Evolutionary conservation across 2,888 invertebrate species (phyloP), one percentile per base, ranked within the genome.

Genomic region (Nineta flava): DNA sequence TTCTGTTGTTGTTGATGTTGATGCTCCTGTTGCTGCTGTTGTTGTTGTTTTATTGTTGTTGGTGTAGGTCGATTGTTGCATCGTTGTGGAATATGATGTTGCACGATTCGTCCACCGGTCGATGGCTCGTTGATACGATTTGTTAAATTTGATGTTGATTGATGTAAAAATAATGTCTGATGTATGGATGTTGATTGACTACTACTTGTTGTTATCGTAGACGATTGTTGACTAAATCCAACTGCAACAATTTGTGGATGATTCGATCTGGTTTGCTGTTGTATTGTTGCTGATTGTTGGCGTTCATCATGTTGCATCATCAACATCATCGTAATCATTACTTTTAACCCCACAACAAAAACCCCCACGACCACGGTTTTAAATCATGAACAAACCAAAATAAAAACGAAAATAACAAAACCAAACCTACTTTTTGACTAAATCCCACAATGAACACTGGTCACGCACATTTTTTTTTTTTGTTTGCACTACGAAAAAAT

Each of bases 1-100:
- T 59, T 56, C 35, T 55, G 57, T 49, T 59, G 56, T 40, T 60
- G 58, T 50, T 61, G 59, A 21, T 58, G 56, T 43, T 57, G 19
- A 2, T 19, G 19, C 19, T 19, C 3, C 19, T 19, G 26, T 26
- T 26, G 54, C 46, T 56, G 56, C 52, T 57, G 58, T 48, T 55
- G 53, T 16, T 50, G 21, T 16, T 44, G 44, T 21, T 19, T 16
- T 17, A 16, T 21, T 19, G 19, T 21, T 13, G 44, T 44, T 19
- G 44, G 6, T 44, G 17, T 17, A 51, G 34, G 34, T 50, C 21
- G 13, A 19, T 44, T 21, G n/a, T 19, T 19, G 17, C 41, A 15
- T 41, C 41, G 41, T 9, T 17, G n/a, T n/a, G n/a, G 45, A 55
- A 56, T 50, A n/a, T 57, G 57, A 50, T 61, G n/a, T n/a, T 32